These are phyloP conservation scores for Enteromius unitaeniatus DNA, from an alignment of 2,797 vertebrate genomes.

Conservation along the genomic window DNA sequence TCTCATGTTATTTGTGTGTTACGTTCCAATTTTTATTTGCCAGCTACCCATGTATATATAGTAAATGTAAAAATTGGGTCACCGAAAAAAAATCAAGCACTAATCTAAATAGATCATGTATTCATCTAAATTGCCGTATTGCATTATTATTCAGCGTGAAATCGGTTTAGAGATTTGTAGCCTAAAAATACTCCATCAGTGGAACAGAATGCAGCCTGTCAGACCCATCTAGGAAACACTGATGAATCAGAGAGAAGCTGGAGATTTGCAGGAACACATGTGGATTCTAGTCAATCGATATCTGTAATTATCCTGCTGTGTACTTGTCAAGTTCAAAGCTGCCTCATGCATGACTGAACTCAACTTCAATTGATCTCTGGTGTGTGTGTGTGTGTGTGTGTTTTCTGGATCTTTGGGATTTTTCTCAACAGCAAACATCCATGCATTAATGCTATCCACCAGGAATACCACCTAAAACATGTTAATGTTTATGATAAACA, in stretches of 20 bases:
- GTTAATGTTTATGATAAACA: too few species aligned
- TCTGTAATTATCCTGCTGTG: constrained; percentile 34
- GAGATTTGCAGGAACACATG: background rate
- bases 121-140: background rate
- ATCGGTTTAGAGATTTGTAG: background rate
- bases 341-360: background rate
- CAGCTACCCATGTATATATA: too few species aligned
- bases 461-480: background rate
- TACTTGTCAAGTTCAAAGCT: constrained; percentile 21
- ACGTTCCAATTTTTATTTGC: too few species aligned
- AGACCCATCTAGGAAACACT: constrained; percentile 4
- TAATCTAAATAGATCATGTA: background rate
- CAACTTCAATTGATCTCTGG: constrained; percentile 2
- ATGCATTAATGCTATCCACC: too few species aligned
- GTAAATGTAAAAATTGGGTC: background rate
- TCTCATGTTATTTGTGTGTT: too few species aligned
- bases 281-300: constrained; percentile 26
- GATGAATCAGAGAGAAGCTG: background rate
- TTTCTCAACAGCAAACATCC: background rate
- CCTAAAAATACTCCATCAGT: background rate
- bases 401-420: background rate
- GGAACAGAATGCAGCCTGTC: background rate
- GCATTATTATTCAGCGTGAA: constrained; percentile 10
- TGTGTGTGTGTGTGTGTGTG: background rate
- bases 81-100: background rate